These are phyloP conservation scores for Dynastes hyllus DNA, from an alignment of 2,888 invertebrate genomes.

Conservation along the genomic window DNA sequence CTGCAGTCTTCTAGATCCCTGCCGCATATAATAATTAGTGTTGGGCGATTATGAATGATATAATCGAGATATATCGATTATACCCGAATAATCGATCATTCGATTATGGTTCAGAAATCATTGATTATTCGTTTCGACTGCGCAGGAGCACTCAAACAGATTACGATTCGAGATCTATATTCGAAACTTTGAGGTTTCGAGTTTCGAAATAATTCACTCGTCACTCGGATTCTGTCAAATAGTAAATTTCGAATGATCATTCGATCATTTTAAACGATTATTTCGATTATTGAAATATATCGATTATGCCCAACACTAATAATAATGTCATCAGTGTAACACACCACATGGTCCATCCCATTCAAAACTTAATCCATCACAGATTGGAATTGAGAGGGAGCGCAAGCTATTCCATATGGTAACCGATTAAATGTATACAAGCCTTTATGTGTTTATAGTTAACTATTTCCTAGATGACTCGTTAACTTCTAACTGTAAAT, in stretches of 20 bases:
- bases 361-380: conserved; percentile 48
- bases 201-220: too few relatives aligned
- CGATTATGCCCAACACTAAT: too few relatives aligned
- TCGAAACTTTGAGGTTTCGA: too few relatives aligned
- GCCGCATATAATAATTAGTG: not conserved
- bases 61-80: too few relatives aligned
- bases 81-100: too few relatives aligned
- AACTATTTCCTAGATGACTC: conserved; percentile 56
- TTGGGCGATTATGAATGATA: too few relatives aligned
- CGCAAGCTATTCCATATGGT: conserved; percentile 57
- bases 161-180: too few relatives aligned
- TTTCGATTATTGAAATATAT: conserved; percentile 7
- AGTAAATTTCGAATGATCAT: not conserved
- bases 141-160: too few relatives aligned
- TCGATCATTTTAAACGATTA: too few relatives aligned
- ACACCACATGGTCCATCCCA: conserved; percentile 24
- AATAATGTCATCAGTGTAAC: conserved; percentile 40
- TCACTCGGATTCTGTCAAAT: too few relatives aligned
- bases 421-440: conserved; percentile 57
- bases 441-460: conserved; percentile 59
- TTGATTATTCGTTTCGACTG: too few relatives aligned
- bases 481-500: conserved; percentile 57
- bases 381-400: conserved; percentile 57
- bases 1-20: conserved; percentile 35
- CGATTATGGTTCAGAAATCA: too few relatives aligned